phyloP scores from a whole-genome alignment of 2,888 invertebrate genomes.

The Synergus itoensis region DNA sequence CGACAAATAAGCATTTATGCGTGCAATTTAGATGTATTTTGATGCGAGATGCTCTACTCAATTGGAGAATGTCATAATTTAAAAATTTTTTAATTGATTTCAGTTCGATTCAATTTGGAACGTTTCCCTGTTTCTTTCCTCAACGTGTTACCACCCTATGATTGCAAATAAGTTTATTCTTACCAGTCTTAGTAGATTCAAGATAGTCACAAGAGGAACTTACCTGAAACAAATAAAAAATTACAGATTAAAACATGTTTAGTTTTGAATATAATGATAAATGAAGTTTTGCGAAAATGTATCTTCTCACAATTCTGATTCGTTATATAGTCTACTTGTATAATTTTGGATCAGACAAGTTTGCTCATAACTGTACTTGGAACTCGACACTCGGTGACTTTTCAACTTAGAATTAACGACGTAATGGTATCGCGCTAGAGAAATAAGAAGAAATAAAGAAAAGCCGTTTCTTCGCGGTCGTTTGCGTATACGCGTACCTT shows the following conservation, averaged over 20 bases:
- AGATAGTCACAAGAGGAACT: background rate
- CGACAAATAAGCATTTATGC: background rate
- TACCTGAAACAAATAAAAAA: conserved; percentile 9
- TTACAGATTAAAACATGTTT: background rate
- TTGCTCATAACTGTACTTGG: background rate
- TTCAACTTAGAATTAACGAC: conserved; percentile 13
- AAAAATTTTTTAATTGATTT: too few species aligned
- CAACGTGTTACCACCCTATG: background rate
- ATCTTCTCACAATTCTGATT: background rate
- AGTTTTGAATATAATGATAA: background rate
- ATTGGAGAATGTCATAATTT: too few species aligned
- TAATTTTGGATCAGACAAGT: background rate
- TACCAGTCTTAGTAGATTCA: background rate
- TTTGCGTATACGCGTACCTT: conserved; percentile 48
- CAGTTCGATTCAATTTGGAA: background rate
- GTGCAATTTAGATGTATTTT: background rate
- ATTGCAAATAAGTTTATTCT: background rate
- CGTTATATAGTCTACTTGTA: background rate
- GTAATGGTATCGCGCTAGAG: conserved; percentile 12
- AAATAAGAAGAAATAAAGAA: conserved; percentile 19
- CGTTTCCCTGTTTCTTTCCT: background rate
- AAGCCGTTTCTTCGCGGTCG: conserved; percentile 16
- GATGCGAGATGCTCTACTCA: background rate
- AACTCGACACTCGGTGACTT: conserved; percentile 7
- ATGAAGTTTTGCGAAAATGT: background rate